phyloP scores from a whole-genome alignment of 2,797 vertebrate genomes.

The Thunnus albacares region DNA sequence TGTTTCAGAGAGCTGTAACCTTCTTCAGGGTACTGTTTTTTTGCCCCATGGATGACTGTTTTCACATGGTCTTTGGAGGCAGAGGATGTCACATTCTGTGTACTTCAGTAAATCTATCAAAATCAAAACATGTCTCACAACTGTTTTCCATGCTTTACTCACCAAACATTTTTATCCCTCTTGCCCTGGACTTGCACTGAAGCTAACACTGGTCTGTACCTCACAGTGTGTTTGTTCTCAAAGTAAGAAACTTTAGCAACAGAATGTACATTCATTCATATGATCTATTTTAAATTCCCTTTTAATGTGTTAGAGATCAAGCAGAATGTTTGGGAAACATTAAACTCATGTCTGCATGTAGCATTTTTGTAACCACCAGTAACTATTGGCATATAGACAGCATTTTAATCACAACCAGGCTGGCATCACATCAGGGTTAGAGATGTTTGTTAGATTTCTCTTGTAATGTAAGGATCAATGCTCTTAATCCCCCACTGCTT shows the following conservation, averaged over 20 bases:
- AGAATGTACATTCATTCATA: background rate
- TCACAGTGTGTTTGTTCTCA: no score
- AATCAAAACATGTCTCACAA: no score
- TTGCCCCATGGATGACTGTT: background rate
- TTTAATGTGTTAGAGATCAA: background rate
- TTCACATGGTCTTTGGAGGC: background rate
- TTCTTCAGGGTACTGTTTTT: background rate
- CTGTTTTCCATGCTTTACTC: no score
- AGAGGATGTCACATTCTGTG: background rate
- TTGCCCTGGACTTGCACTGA: no score
- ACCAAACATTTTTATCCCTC: no score
- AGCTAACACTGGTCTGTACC: no score
- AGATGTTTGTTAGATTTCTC: constrained; percentile 9
- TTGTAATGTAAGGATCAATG: constrained; percentile 45
- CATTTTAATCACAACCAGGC: constrained; percentile 26
- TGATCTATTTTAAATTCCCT: background rate
- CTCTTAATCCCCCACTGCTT: constrained; percentile 37
- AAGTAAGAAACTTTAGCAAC: no score
- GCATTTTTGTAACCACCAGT: background rate
- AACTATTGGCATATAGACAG: background rate
- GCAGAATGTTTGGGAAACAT: background rate
- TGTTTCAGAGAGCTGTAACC: background rate
- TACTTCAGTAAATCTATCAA: no score
- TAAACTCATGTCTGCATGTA: background rate
- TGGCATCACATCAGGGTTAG: background rate